Base-by-base conservation (phyloP, 2,113 vertebrate species). In the Tetrax tetrax region DNA sequence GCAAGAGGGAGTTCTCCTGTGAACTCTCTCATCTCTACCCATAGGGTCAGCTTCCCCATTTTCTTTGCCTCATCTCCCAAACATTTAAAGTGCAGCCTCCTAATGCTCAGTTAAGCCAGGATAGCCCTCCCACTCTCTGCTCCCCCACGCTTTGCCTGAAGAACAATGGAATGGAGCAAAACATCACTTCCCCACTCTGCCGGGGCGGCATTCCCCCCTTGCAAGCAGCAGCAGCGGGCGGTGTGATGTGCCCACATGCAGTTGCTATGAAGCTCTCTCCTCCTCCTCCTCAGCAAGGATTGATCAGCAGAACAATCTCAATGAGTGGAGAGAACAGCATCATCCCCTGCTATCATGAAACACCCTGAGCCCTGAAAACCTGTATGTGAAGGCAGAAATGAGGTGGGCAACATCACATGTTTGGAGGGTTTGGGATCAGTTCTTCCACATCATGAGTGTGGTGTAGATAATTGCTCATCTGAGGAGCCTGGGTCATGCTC, bases 141-240 rank as follows among this genome's bases (percentile, higher is more conserved):
- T 84, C 51, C 17, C 33, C 83, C 47, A n/a, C 2, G 1, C 28
- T 64, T 51, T 54, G 61, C 75, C 61, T 83, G 29, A 83, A 90
- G 43, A 86, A 81, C 60, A 89, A 59, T 1, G 2, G 47, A 38
- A 84, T 56, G 37, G 35, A 93, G 57, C 56, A 64, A 66, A 84
- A 51, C 28, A 43, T 25, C 48, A 35, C 33, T n/a, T 79, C 51
- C 6, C 48, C 2, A 10, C n/a, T 78, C 68, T 15, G 27, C 45
- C 0, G 0, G 56, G n/a, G 25, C 4, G 4, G 57, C 41, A 33
- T 29, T 84, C 18, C 60, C 53, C 23, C 47, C n/a, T 48, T 27
- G 47, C 27, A 80, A 57, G 72, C 50, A 72, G 66, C 61, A 91
- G 38, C 5, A 19, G 41, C 0, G 0, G 51, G 87, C 0, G 15